phyloP scores from a whole-genome alignment of 2,113 vertebrate genomes.

The Raja brachyura region DNA sequence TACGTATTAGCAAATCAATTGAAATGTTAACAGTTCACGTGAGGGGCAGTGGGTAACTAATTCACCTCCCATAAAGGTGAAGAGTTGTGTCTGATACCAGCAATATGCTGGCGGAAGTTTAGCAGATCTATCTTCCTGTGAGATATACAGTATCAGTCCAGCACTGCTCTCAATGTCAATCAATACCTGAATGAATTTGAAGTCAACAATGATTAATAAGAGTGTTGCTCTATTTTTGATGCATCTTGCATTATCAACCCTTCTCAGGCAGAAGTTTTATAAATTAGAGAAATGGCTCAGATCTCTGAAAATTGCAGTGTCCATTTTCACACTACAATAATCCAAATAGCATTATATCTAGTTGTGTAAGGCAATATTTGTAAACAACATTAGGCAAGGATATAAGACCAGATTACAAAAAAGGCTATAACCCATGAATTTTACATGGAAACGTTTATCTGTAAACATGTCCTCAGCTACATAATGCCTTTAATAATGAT shows the following conservation, averaged over 20 bases:
- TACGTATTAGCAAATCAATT: conserved; percentile 6
- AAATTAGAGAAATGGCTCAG: not conserved
- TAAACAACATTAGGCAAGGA: not conserved
- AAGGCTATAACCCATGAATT: not conserved
- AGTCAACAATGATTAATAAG: conserved; percentile 25
- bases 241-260: not conserved
- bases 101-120: not conserved
- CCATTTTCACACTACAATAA: not conserved
- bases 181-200: conserved; percentile 31
- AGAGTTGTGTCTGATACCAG: not conserved
- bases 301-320: not conserved
- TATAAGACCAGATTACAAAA: not conserved
- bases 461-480: conserved; percentile 14
- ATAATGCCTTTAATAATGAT: conserved; percentile 13
- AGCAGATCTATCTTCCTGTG: conserved; percentile 15
- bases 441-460: not conserved
- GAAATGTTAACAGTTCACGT: conserved; percentile 5
- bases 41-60: conserved; percentile 35
- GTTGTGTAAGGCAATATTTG: not conserved
- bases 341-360: not conserved
- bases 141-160: conserved; percentile 24
- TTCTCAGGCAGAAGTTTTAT: not conserved
- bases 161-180: conserved; percentile 37
- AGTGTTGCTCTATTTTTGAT: conserved; percentile 31
- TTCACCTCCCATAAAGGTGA: not conserved